Conservation (phyloP, 2,113 vertebrate genomes). For the Vicugna pacos region DNA sequence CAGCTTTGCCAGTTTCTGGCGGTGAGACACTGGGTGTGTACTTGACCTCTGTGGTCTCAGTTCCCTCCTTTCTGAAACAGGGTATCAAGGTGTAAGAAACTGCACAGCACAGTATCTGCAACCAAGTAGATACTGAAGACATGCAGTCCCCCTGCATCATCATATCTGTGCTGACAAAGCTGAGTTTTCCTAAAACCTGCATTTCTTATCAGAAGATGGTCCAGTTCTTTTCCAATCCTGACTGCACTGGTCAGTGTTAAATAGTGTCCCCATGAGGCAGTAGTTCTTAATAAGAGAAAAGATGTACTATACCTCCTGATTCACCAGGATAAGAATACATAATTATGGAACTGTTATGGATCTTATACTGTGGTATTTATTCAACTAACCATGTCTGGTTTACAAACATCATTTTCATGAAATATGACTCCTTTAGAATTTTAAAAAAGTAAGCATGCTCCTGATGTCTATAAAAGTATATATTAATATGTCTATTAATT, state of each 20-base stretch:
- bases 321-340: not conserved
- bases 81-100: not conserved
- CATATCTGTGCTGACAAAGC: not conserved
- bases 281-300: not conserved
- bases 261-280: not conserved
- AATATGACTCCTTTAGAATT: not conserved
- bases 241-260: not conserved
- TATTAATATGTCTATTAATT: too few relatives aligned
- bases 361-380: not conserved
- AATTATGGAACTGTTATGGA: not conserved
- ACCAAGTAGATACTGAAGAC: not conserved
- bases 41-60: not conserved
- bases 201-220: not conserved
- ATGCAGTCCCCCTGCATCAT: not conserved
- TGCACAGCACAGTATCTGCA: not conserved
- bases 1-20: not conserved
- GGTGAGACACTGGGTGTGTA: not conserved
- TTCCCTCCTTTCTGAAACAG: not conserved
- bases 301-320: not conserved
- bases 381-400: not conserved
- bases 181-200: not conserved
- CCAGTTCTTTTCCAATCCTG: not conserved
- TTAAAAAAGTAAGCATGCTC: not conserved
- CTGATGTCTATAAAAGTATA: not conserved
- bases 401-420: conserved; percentile 5